Evolutionary conservation across 1,140 invertebrate genomes (phyloP).

Genomic region (Drosophila melanogaster): DNA sequence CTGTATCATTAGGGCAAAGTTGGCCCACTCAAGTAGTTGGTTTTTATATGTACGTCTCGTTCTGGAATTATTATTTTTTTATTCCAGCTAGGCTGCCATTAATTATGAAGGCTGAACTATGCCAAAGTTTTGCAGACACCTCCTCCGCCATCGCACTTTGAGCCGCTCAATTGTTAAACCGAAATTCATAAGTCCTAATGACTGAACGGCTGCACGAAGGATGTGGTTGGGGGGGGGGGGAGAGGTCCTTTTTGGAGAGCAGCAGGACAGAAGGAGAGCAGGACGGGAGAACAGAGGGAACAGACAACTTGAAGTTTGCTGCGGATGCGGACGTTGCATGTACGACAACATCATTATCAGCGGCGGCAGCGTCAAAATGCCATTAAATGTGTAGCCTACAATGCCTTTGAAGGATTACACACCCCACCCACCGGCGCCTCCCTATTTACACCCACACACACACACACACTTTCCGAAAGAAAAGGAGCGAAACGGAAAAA

Average conservation of each 20-base stretch:
- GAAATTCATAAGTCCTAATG: conserved; percentile 54
- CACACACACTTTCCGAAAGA: conserved; percentile 29
- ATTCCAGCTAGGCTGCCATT: conserved; percentile 24
- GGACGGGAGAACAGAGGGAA: not conserved
- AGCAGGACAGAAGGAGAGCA: not conserved
- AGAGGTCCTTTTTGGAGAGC: conserved; percentile 1
- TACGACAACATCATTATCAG: conserved; percentile 77
- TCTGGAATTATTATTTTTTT: conserved; percentile 1
- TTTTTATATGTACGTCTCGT: conserved; percentile 28
- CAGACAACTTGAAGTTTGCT: conserved; percentile 56
- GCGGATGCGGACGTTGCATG: conserved; percentile 65
- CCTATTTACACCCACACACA: conserved; percentile 29
- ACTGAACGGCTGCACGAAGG: conserved; percentile 1
- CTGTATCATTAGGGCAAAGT: conserved; percentile 48
- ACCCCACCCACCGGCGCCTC: conserved; percentile 16
- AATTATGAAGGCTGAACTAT: conserved; percentile 57
- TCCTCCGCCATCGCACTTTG: not conserved
- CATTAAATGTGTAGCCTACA: conserved; percentile 77
- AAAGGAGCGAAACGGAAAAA: conserved; percentile 48
- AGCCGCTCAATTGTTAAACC: conserved; percentile 50
- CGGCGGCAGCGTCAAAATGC: conserved; percentile 79
- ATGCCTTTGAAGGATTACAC: conserved; percentile 78
- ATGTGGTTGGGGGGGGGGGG: too few relatives aligned
- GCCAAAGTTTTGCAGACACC: conserved; percentile 40
- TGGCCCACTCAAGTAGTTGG: conserved; percentile 48